Evolutionary conservation across 2,113 vertebrate species (phyloP), one percentile per base, ranked within the genome.

Genomic region (Eolophus roseicapilla): DNA sequence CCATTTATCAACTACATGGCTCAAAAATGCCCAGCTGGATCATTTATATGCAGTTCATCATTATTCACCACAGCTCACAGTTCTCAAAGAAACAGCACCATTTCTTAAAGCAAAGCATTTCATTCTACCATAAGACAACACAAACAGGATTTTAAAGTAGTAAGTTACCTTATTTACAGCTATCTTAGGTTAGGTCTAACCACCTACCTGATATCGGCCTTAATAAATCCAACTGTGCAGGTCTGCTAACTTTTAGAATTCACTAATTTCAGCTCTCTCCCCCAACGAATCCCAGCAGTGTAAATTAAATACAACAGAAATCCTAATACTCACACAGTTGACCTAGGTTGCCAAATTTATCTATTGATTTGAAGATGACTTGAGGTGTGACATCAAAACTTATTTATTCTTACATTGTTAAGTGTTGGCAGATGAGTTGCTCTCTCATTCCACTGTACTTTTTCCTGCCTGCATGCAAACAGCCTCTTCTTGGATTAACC

Each of bases 391-490:
- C 74, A 88, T 69, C 73, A 84, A 65, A 92, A 75, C 33, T 92
- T 47, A 93, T 35, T 95, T 95, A 93, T 85, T 92, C 94, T 96
- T 69, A 79, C 86, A 97, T 19, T 85, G 44, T 53, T 78, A 96
- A 92, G 52, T 82, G 93, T 69, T 95, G 93, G 65, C 65, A 95
- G 86, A 89, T 92, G 83, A 94, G 90, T 21, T 93, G 80, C 83
- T 90, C 90, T 88, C 80, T 93, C 92, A 93, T 63, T 86, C 92
- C 96, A 93, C 1, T 86, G 74, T 65, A 91, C 53, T 76, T 94
- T 96, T 96, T 91, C 83, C 93, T 96, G 93, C 70, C 96, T 95
- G 93, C 65, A 93, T 39, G 86, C 93, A 92, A 94, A 96, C 88
- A 93, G 82, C 80, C 79, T 95, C 94, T 83, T 94, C 50, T 62